Evolutionary conservation across 2,113 vertebrate genomes (phyloP).

Genomic region (Cichladusa arquata): DNA sequence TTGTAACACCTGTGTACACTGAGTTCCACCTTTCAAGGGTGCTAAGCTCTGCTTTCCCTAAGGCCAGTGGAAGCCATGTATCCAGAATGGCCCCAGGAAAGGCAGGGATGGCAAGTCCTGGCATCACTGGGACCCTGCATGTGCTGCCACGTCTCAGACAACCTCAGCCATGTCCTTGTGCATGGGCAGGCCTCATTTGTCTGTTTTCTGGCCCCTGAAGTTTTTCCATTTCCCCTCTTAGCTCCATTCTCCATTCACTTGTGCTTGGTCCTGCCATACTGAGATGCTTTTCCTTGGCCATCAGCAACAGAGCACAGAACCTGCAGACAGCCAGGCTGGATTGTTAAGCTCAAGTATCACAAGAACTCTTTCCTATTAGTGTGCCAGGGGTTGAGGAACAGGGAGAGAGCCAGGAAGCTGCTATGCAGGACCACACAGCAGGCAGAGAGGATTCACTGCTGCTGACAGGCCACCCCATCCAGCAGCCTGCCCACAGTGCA

Average conservation of each 20-base stretch:
- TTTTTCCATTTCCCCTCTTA: background rate
- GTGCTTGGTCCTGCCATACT: background rate
- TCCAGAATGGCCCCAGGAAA: background rate
- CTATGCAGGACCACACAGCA: background rate
- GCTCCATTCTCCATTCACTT: background rate
- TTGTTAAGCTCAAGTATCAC: background rate
- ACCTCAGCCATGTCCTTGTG: background rate
- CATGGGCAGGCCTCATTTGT: background rate
- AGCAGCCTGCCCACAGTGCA: background rate
- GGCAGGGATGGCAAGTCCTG: background rate
- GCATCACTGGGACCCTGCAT: fast-evolving
- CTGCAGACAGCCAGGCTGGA: fast-evolving
- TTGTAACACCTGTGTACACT: background rate
- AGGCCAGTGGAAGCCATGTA: background rate
- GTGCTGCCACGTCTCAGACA: background rate
- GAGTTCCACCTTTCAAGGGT: background rate
- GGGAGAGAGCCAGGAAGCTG: background rate
- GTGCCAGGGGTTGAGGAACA: background rate
- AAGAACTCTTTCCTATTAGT: background rate
- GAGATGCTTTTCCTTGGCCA: background rate
- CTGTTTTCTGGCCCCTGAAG: background rate
- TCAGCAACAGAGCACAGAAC: background rate
- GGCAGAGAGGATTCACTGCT: background rate
- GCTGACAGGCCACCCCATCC: background rate
- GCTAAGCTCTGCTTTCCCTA: background rate